A percentile compares a stretch with the other conserved stretches of the same genome.
phyloP scores from a whole-genome alignment of 1,140 invertebrate species.

The Maconellicoccus hirsutus region DNA sequence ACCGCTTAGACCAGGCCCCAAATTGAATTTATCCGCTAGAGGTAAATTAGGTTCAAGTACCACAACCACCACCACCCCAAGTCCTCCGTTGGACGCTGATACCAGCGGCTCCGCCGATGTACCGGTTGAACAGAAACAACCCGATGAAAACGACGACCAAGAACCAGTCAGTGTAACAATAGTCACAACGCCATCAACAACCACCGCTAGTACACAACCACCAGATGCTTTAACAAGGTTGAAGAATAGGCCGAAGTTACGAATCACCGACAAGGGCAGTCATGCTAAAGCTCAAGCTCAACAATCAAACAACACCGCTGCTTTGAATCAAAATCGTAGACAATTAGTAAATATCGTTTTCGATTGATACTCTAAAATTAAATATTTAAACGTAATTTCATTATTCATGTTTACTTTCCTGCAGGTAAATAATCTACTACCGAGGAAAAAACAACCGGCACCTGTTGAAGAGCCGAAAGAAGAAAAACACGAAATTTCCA shows the following conservation, averaged over 20 bases:
- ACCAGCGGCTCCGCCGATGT: conserved; percentile 1
- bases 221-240: background rate
- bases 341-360: background rate
- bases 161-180: background rate
- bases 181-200: background rate
- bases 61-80: background rate
- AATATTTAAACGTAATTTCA: background rate
- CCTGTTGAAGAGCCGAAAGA: background rate
- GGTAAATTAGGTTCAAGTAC: background rate
- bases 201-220: background rate
- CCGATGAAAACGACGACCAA: background rate
- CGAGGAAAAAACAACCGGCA: background rate
- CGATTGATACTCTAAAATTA: background rate
- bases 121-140: conserved; percentile 3
- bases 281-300: conserved; percentile 12
- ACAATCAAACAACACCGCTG: background rate
- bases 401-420: background rate
- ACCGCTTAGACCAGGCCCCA: background rate
- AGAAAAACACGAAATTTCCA: background rate
- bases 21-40: background rate
- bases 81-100: background rate
- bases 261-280: background rate
- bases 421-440: background rate
- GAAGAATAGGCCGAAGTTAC: background rate
- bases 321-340: conserved; percentile 3